Conservation (phyloP, 1,140 invertebrate genomes). For the Ylistrum balloti region DNA sequence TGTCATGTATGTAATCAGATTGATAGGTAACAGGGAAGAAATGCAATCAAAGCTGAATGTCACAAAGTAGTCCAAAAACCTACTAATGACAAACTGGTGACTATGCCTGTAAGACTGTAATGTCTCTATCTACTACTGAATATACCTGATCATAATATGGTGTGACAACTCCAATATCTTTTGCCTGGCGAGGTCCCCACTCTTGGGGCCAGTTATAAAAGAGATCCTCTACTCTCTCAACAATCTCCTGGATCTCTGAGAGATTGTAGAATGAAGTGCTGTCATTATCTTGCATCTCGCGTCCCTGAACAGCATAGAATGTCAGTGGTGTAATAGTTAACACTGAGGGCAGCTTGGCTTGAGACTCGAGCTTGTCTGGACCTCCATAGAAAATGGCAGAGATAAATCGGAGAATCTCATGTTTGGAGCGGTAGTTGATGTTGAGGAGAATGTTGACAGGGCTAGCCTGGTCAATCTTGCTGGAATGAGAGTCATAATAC, state of each 20-base stretch:
- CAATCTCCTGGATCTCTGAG: constrained; percentile 90
- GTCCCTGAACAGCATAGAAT: constrained; percentile 91
- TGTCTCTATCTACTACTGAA: no score
- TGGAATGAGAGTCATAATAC: constrained; percentile 73
- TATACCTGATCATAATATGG: constrained; percentile 92
- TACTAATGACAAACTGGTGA: no score
- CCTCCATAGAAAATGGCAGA: constrained; percentile 92
- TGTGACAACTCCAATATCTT: constrained; percentile 91
- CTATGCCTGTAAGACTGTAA: no score
- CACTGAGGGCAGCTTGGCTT: constrained; percentile 72
- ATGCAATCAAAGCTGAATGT: no score
- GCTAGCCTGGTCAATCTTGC: constrained; percentile 56
- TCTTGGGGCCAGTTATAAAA: constrained; percentile 88
- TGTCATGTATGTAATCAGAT: no score
- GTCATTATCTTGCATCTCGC: constrained; percentile 88
- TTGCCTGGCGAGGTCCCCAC: constrained; percentile 89
- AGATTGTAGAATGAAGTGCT: constrained; percentile 93
- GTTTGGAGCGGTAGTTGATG: constrained; percentile 93
- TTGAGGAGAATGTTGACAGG: constrained; percentile 76
- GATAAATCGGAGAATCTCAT: constrained; percentile 91
- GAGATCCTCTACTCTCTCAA: constrained; percentile 88
- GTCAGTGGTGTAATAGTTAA: constrained; percentile 85
- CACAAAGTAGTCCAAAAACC: no score
- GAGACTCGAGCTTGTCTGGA: constrained; percentile 72
- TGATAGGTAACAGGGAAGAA: no score